Base-by-base conservation (phyloP, 2,888 invertebrate species). In the Achlya flavicornis region DNA sequence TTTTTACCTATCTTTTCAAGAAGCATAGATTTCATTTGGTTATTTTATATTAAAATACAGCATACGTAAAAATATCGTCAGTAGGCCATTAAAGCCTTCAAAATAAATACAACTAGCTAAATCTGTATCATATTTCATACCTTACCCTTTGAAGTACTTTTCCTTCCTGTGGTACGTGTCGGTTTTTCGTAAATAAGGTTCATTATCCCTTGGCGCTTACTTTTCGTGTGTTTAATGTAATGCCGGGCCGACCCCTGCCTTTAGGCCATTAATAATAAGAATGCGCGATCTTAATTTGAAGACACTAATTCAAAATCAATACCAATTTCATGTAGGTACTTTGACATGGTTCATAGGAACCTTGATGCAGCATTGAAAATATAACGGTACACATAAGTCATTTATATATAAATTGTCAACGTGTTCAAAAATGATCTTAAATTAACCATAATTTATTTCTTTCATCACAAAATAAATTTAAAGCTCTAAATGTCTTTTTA, bases 301-400 rank as follows among this genome's bases (percentile, higher is more conserved):
- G 74, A 76, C 76, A 78, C 78, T 87, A 89, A 90, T 88, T 87
- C 85, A 85, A 88, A 90, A 90, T 90, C 89, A 84, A 89, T 90
- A 88, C 66, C 62, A 60, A 61, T 66, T 66, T 64, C 61, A 68
- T 73, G 72, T 62, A 63, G 62, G 63, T 59, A 66, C 61, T 26
- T 61, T 11, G 2, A 41, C 12, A 4, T 2, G 14, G 6, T 33
- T 35, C 12, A 12, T 10, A 38, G 0, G 38, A 38, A 38, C 38
- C 10, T 10, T 38, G 7, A 38, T 10, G 10, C 38, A 10, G 38
- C 10, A 38, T 35, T 35, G 10, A 43, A 43, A 43, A 43, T 14
- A 12, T 26, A 26, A 26, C 2, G 26, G 26, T 26, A 26, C 26
- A 2, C 26, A 26, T 26, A 26, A 26, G 26, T 26, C 26, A 26